Conservation (phyloP, 2,797 vertebrate genomes). For the Aldrovandia affinis region DNA sequence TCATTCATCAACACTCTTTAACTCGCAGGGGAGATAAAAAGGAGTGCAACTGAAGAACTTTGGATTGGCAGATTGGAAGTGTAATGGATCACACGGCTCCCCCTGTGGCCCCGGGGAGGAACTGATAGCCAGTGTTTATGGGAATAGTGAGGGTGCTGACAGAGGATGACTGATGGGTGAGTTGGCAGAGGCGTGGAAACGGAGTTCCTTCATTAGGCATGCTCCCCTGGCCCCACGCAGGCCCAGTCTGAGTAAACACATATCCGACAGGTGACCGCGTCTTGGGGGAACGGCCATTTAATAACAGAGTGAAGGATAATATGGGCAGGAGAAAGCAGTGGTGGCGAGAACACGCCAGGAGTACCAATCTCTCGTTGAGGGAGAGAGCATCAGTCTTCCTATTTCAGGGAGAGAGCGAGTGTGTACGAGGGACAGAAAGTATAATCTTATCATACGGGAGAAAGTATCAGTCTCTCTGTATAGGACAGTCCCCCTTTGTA, state of each 20-base stretch:
- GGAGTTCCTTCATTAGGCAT: conserved; percentile 45
- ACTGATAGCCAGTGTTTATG: conserved; percentile 36
- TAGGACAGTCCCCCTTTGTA: not conserved
- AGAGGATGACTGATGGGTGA: conserved; percentile 40
- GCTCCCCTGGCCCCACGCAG: conserved; percentile 32
- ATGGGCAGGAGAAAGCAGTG: not conserved
- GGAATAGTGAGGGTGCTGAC: not conserved
- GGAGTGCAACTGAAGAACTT: conserved; percentile 26
- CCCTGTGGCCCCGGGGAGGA: conserved; percentile 39
- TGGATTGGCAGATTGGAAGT: not conserved
- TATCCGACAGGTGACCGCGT: not conserved
- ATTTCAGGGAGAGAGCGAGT: not conserved
- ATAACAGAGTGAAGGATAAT: not conserved
- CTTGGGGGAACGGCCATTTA: not conserved
- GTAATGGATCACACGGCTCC: conserved; percentile 13
- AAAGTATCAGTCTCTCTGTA: not conserved
- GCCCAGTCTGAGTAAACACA: conserved; percentile 37
- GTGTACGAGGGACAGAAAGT: not conserved
- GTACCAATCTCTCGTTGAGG: not conserved
- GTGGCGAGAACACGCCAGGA: not conserved
- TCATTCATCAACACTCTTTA: conserved; percentile 48
- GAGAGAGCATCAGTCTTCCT: not conserved
- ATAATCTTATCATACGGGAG: not conserved
- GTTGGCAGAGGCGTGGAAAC: conserved; percentile 37
- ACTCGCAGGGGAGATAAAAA: conserved; percentile 50